phyloP scores from a whole-genome alignment of 2,113 vertebrate genomes.

The Prochilodus magdalenae region DNA sequence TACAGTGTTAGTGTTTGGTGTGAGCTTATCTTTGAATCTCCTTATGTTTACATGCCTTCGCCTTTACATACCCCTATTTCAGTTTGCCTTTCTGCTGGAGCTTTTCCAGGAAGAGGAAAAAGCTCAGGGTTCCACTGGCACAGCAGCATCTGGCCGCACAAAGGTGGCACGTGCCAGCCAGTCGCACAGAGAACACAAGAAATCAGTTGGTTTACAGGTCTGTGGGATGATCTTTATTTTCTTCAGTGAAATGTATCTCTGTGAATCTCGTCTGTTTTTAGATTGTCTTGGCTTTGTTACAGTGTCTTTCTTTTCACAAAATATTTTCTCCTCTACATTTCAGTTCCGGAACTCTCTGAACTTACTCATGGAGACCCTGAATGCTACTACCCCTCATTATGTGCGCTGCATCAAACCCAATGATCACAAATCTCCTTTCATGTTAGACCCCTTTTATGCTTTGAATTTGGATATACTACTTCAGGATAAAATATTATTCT shows the following conservation, averaged over 20 bases:
- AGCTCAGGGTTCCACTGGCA: conserved; percentile 70
- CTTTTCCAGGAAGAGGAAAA: conserved; percentile 89
- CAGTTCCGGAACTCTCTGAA: conserved; percentile 96
- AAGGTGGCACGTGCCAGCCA: conserved; percentile 72
- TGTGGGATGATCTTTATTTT: conserved; percentile 35
- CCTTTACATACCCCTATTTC: not conserved
- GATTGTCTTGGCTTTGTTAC: too few relatives aligned
- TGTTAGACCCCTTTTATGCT: conserved; percentile 74
- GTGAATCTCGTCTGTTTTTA: too few relatives aligned
- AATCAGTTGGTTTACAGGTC: conserved; percentile 95
- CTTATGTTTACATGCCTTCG: not conserved
- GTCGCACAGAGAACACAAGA: conserved; percentile 86
- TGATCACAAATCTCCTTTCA: conserved; percentile 91
- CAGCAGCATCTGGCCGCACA: conserved; percentile 68
- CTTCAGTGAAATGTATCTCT: too few relatives aligned
- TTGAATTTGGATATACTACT: not conserved
- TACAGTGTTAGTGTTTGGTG: not conserved
- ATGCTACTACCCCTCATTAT: conserved; percentile 93
- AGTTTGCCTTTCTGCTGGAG: conserved; percentile 91
- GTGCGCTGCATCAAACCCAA: conserved; percentile 98
- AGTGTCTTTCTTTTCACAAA: too few relatives aligned
- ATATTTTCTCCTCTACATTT: too few relatives aligned
- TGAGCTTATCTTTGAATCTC: not conserved
- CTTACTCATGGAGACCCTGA: conserved; percentile 94
- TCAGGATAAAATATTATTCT: not conserved